Evolutionary conservation across 1,140 invertebrate genomes (phyloP).

Genomic region (Hypothenemus hampei): DNA sequence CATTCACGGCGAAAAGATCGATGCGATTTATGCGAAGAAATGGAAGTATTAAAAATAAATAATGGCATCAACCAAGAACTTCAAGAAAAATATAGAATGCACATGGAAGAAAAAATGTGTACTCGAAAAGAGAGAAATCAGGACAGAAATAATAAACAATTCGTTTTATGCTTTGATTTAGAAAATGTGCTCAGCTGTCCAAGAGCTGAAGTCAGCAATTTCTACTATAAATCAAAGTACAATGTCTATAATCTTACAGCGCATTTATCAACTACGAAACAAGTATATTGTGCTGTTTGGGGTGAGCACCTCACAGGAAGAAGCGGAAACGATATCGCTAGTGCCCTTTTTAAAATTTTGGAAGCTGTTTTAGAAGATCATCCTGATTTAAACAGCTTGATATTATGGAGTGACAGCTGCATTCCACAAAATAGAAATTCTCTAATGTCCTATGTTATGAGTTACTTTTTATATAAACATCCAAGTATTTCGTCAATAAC

Average conservation of each 20-base stretch:
- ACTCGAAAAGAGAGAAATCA: no score
- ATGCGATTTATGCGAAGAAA: no score
- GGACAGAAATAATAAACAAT: no score
- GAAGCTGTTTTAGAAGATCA: slow-evolving; percentile 19
- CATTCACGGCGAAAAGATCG: no score
- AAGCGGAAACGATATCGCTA: slow-evolving; percentile 34
- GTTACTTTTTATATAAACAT: slow-evolving; percentile 27
- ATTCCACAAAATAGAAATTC: slow-evolving; percentile 37
- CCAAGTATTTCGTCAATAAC: slow-evolving; percentile 25
- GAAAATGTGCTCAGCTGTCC: no score
- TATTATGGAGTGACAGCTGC: slow-evolving; percentile 37
- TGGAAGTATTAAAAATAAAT: no score
- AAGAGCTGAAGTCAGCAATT: no score
- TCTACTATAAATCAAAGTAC: no score
- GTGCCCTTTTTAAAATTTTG: slow-evolving; percentile 33
- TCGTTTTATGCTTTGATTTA: no score
- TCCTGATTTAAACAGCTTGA: slow-evolving; percentile 18
- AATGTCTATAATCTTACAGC: background rate
- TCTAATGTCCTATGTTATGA: slow-evolving; percentile 29
- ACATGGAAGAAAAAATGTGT: no score
- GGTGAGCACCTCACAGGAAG: slow-evolving; percentile 25
- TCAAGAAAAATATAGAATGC: no score
- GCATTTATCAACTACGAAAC: slow-evolving; percentile 6
- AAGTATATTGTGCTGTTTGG: slow-evolving; percentile 34
- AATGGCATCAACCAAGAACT: no score